Percentiles rank a stretch among this genome's conserved stretches.
Evolutionary conservation across 2,888 invertebrate species (phyloP).

Genomic region (Drymonia ruficornis): DNA sequence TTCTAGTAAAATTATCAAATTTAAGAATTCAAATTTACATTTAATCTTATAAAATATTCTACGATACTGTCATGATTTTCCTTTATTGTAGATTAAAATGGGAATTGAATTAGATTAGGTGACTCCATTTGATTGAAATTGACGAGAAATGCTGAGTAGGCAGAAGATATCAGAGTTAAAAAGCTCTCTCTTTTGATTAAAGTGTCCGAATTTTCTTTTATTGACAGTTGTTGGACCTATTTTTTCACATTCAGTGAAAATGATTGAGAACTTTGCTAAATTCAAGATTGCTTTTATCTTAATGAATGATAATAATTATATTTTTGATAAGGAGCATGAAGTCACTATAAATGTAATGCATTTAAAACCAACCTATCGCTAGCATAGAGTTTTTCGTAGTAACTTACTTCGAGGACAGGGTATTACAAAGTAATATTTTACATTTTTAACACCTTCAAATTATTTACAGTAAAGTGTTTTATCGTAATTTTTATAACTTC

Average conservation of each 20-base stretch:
- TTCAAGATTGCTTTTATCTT: not conserved
- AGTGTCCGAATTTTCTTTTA: conserved; percentile 4
- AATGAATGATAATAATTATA: no score
- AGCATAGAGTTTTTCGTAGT: no score
- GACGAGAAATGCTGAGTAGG: conserved; percentile 14
- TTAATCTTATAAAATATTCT: not conserved
- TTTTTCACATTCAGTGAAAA: no score
- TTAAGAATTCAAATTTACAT: not conserved
- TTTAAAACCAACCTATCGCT: no score
- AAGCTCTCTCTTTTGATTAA: conserved; percentile 16
- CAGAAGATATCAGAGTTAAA: conserved; percentile 8
- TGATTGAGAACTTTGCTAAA: no score
- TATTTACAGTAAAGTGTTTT: not conserved
- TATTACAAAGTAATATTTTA: no score
- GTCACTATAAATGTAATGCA: no score
- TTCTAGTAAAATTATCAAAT: no score
- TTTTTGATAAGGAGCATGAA: no score
- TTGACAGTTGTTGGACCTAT: not conserved
- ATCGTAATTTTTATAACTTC: not conserved
- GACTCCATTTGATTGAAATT: conserved; percentile 22
- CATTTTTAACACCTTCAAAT: not conserved
- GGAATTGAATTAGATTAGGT: not conserved
- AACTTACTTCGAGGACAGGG: no score
- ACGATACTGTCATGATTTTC: not conserved
- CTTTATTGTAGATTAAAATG: not conserved